Evolutionary conservation across 2,797 vertebrate genomes (phyloP).

Genomic region (Pangasius sanitwongsei): DNA sequence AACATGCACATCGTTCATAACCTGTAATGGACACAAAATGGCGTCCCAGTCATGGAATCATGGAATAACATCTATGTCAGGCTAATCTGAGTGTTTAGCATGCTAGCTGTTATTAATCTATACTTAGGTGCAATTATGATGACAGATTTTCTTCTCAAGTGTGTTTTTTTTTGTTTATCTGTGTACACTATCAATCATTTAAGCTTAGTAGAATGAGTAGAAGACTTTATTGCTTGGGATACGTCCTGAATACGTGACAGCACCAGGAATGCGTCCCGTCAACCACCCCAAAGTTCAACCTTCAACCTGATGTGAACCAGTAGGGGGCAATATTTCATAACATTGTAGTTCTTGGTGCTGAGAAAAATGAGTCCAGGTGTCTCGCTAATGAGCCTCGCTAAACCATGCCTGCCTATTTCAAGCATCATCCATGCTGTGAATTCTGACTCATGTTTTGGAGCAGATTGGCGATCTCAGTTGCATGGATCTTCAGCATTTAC

Average conservation of each 20-base stretch:
- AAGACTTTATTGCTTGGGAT: background rate
- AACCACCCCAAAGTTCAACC: background rate
- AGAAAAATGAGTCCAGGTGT: slow-evolving; percentile 12
- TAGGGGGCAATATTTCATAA: slow-evolving; percentile 72
- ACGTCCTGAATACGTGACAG: background rate
- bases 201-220: background rate
- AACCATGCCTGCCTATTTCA: slow-evolving; percentile 26
- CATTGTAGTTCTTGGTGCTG: slow-evolving; percentile 31
- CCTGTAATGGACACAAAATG: background rate
- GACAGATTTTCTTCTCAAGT: background rate
- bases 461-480: background rate
- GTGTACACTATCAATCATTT: background rate
- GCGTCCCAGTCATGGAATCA: background rate
- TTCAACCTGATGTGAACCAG: slow-evolving; percentile 53
- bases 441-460: slow-evolving; percentile 28
- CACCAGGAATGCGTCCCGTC: background rate
- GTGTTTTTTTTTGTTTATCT: background rate
- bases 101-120: background rate
- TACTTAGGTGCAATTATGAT: background rate
- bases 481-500: background rate
- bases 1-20: background rate
- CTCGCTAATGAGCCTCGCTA: slow-evolving; percentile 19
- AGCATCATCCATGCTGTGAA: slow-evolving; percentile 13
- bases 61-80: too few relatives aligned
- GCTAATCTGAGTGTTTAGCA: too few relatives aligned